These are phyloP conservation scores for Bugula neritina DNA, from an alignment of 2,888 invertebrate genomes.

Conservation along the genomic window DNA sequence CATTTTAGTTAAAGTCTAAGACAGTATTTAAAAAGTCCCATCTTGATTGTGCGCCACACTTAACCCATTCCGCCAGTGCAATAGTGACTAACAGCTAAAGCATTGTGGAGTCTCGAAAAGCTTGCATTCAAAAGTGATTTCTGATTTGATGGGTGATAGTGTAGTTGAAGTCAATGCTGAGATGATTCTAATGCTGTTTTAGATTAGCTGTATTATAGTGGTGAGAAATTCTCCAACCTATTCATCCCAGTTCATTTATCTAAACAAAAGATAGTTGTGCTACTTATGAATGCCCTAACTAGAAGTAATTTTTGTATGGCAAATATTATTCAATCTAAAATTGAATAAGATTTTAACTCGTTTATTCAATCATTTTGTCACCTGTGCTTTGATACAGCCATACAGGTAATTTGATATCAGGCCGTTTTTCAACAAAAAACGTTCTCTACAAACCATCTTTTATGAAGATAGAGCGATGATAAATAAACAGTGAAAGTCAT, in stretches of 20 bases:
- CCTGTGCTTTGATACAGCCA: conserved; percentile 15
- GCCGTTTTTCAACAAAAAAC: too few relatives aligned
- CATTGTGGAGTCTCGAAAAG: too few relatives aligned
- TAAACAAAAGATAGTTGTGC: conserved; percentile 14
- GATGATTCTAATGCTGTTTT: background rate
- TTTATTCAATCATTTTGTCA: conserved; percentile 25
- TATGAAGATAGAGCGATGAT: too few relatives aligned
- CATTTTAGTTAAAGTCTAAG: too few relatives aligned
- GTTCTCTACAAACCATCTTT: too few relatives aligned
- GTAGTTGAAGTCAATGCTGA: background rate
- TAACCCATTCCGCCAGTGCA: too few relatives aligned
- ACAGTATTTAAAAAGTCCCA: too few relatives aligned
- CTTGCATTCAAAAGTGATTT: too few relatives aligned
- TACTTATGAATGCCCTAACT: background rate
- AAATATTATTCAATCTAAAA: conserved; percentile 26
- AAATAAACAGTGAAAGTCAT: too few relatives aligned
- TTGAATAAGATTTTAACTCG: conserved; percentile 26
- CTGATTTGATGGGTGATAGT: background rate
- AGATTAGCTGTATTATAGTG: conserved; percentile 21
- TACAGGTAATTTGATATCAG: background rate
- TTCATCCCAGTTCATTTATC: background rate
- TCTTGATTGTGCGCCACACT: too few relatives aligned
- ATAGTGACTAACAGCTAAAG: too few relatives aligned
- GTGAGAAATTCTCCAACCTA: background rate
- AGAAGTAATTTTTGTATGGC: background rate